Conservation (phyloP, 2,797 vertebrate genomes). For the Cercopithecus diana region DNA sequence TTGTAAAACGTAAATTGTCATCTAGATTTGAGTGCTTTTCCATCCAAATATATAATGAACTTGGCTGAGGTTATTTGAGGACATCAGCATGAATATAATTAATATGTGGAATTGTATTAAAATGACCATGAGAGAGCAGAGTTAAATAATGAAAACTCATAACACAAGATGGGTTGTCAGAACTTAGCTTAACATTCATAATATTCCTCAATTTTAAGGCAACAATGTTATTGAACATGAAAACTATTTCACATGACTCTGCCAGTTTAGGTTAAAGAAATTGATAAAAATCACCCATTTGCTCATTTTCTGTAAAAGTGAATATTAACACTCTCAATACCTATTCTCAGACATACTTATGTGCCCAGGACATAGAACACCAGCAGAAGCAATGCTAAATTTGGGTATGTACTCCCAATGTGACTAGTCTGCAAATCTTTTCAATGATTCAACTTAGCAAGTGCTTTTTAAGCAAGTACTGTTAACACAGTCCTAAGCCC, state of each 20-base stretch:
- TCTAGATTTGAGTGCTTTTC: constrained; percentile 57
- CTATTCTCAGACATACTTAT: neutral
- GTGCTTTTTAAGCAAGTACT: neutral
- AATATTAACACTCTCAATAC: neutral
- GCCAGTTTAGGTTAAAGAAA: neutral
- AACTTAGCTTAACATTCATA: constrained; percentile 14
- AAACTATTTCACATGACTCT: constrained; percentile 4
- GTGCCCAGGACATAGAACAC: neutral
- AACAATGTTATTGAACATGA: constrained; percentile 13
- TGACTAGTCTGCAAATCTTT: neutral
- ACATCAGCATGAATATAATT: constrained; percentile 33
- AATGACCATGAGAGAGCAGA: constrained; percentile 1
- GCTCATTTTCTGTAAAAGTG: constrained; percentile 36
- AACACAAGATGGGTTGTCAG: neutral
- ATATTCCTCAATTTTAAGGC: constrained; percentile 17
- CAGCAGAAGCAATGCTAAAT: no score
- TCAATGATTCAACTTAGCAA: neutral
- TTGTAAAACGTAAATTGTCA: constrained; percentile 52
- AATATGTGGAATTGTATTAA: constrained; percentile 50
- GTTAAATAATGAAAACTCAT: constrained; percentile 26
- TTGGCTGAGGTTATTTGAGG: constrained; percentile 48
- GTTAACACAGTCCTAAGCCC: neutral
- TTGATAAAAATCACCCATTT: neutral
- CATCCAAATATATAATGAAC: constrained; percentile 39
- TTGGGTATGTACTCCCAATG: neutral